These are phyloP conservation scores for Elymnias hypermnestra DNA, from an alignment of 1,140 invertebrate species.

Conservation along the genomic window DNA sequence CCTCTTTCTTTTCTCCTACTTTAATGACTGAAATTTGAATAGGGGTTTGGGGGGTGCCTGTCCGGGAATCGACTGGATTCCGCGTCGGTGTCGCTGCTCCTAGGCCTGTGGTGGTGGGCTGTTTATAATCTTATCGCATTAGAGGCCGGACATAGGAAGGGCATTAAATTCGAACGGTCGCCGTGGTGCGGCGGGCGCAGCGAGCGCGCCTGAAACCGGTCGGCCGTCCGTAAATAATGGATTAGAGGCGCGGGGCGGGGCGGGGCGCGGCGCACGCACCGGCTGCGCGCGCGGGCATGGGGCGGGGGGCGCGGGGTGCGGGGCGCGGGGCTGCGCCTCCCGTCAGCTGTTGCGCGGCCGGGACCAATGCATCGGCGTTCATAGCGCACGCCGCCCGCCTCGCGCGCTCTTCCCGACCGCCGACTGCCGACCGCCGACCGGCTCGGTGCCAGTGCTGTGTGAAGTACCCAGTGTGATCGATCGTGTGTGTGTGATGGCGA, in stretches of 20 bases:
- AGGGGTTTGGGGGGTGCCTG: too few relatives aligned
- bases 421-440: conserved; percentile 37
- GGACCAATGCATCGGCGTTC: conserved; percentile 68
- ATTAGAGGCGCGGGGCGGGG: conserved; percentile 60
- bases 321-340: conserved; percentile 49
- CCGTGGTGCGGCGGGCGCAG: conserved; percentile 57
- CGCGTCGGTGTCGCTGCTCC: too few relatives aligned
- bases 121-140: conserved; percentile 69
- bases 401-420: conserved; percentile 11
- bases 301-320: conserved; percentile 13
- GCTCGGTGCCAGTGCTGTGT: conserved; percentile 46
- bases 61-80: too few relatives aligned
- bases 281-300: conserved; percentile 32
- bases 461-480: conserved; percentile 43
- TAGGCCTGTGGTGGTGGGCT: too few relatives aligned
- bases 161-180: conserved; percentile 73
- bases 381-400: conserved; percentile 50
- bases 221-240: conserved; percentile 74
- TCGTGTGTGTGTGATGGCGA: conserved; percentile 53
- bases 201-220: conserved; percentile 72
- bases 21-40: too few relatives aligned
- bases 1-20: too few relatives aligned
- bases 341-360: conserved; percentile 70
- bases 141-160: conserved; percentile 73
- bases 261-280: conserved; percentile 30